Evolutionary conservation across 2,113 vertebrate genomes (phyloP).

Genomic region (Gopherus flavomarginatus): DNA sequence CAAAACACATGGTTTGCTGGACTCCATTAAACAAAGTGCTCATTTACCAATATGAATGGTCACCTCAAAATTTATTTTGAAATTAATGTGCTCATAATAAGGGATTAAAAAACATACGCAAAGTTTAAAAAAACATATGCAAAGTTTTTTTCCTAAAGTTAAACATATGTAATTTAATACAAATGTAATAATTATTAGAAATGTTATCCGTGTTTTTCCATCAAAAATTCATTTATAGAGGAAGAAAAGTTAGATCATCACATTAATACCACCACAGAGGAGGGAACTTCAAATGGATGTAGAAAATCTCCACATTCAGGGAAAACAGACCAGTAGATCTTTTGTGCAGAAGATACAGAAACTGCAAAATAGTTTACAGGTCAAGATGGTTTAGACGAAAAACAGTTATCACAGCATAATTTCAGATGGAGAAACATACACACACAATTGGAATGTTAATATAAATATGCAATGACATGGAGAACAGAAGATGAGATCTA

Average conservation of each 20-base stretch:
- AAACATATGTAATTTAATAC: not conserved
- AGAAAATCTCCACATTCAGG: not conserved
- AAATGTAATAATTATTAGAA: not conserved
- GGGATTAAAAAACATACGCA: not conserved
- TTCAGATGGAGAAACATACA: not conserved
- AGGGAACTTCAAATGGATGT: not conserved
- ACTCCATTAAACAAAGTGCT: not conserved
- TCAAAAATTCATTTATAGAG: not conserved
- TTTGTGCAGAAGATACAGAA: not conserved
- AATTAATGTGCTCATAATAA: not conserved
- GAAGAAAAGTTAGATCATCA: not conserved
- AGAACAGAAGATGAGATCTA: not conserved
- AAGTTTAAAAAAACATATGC: not conserved
- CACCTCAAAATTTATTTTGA: not conserved
- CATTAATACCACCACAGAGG: not conserved
- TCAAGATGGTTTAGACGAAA: not conserved
- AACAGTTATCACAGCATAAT: not conserved
- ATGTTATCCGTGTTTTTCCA: not conserved
- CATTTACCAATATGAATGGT: not conserved
- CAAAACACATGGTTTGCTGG: not conserved
- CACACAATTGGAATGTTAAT: not conserved
- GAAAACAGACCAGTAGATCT: not conserved
- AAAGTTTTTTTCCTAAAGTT: not conserved
- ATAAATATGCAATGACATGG: not conserved
- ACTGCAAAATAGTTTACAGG: not conserved